These are phyloP conservation scores for Dinoponera quadriceps DNA, from an alignment of 1,140 invertebrate genomes.

Conservation along the genomic window DNA sequence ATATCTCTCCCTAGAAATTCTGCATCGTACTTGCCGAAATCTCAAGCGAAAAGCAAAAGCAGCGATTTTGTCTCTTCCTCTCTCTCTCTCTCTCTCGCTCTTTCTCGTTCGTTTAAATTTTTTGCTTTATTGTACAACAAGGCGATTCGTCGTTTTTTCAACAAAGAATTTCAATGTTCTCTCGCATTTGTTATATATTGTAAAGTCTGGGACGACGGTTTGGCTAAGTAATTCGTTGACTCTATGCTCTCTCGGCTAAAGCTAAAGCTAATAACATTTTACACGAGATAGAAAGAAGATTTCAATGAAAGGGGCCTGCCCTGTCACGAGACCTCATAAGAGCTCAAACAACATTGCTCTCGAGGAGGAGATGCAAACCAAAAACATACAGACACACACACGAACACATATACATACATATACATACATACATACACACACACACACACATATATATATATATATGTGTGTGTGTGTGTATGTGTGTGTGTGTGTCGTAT, in stretches of 20 bases:
- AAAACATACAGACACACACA: too few species aligned
- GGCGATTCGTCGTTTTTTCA: conserved; percentile 83
- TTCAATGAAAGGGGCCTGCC: conserved; percentile 82
- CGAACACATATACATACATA: too few species aligned
- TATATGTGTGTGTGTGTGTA: too few species aligned
- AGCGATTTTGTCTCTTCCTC: conserved; percentile 55
- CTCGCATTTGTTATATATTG: conserved; percentile 76
- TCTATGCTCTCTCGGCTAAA: conserved; percentile 78
- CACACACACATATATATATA: too few species aligned
- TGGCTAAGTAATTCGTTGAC: conserved; percentile 79
- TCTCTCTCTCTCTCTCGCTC: neutral
- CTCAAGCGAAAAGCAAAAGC: conserved; percentile 81
- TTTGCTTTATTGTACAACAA: conserved; percentile 84
- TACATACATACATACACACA: too few species aligned
- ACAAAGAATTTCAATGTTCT: conserved; percentile 82
- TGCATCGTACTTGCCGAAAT: conserved; percentile 73
- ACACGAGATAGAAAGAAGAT: conserved; percentile 77
- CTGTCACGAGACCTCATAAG: conserved; percentile 79
- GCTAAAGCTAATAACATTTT: conserved; percentile 82
- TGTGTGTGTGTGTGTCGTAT: conserved; percentile 71
- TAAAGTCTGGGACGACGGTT: conserved; percentile 78
- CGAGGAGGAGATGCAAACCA: conserved; percentile 76
- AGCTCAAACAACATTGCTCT: conserved; percentile 79
- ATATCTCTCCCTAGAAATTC: conserved; percentile 62
- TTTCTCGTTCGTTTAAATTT: conserved; percentile 78